A percentile compares a stretch with the other conserved stretches of the same genome.
phyloP scores from a whole-genome alignment of 1,140 invertebrate genomes.

The Ylistrum balloti region DNA sequence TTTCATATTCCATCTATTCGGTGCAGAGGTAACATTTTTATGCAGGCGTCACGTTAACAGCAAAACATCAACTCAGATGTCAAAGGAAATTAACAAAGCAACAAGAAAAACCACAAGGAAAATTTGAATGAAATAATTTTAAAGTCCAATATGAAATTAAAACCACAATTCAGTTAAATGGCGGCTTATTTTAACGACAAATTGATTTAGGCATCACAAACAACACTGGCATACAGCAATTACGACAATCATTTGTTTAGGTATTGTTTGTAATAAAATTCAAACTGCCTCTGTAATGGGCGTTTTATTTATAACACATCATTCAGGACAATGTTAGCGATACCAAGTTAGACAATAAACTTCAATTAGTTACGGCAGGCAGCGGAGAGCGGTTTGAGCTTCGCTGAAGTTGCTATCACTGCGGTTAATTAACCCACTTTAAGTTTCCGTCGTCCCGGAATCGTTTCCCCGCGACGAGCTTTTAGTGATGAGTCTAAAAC shows the following conservation, averaged over 20 bases:
- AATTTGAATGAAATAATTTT: neutral
- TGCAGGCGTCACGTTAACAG: too few relatives aligned
- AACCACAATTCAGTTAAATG: neutral
- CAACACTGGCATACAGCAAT: neutral
- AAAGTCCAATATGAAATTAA: slow-evolving; percentile 6
- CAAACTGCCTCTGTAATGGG: neutral
- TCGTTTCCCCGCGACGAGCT: neutral
- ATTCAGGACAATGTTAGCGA: neutral
- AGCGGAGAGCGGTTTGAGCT: neutral
- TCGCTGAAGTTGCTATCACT: neutral
- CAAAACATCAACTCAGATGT: too few relatives aligned
- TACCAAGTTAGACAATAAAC: slow-evolving; percentile 10
- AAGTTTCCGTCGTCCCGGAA: neutral
- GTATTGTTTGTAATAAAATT: slow-evolving; percentile 40
- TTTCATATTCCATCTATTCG: too few relatives aligned
- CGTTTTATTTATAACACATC: slow-evolving; percentile 10
- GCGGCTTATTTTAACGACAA: neutral
- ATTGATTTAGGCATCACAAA: neutral
- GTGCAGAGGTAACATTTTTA: too few relatives aligned
- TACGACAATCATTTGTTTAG: neutral
- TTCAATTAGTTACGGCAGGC: neutral
- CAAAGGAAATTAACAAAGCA: neutral
- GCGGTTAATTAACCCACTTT: neutral
- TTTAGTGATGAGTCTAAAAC: neutral
- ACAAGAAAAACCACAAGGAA: neutral